Percentiles rank a stretch among this genome's conserved stretches.
phyloP scores from a whole-genome alignment of 2,888 invertebrate genomes.

The Carcina quercana region DNA sequence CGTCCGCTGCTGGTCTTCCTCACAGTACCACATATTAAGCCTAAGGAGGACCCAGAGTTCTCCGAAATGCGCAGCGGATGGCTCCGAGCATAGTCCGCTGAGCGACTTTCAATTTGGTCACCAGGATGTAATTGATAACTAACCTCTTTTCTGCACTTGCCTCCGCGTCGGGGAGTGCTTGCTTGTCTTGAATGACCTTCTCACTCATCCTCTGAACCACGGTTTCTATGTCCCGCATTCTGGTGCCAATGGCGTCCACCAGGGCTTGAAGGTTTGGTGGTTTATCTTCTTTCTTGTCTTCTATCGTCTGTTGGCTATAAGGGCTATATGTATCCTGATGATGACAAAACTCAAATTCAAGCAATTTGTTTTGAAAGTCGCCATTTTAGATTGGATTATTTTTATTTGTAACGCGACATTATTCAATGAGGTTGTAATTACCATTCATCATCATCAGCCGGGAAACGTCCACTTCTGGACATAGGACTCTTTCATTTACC shows the following conservation, averaged over 20 bases:
- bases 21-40: background rate
- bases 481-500: too few species aligned
- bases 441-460: too few species aligned
- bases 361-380: background rate
- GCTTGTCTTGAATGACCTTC: conserved; percentile 24
- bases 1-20: background rate
- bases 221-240: conserved; percentile 23
- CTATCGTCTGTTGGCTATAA: conserved; percentile 15
- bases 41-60: too few species aligned
- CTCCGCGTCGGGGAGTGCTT: conserved; percentile 4
- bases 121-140: too few species aligned
- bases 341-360: conserved; percentile 1
- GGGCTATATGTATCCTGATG: conserved; percentile 18
- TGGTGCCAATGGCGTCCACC: conserved; percentile 57
- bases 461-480: too few species aligned
- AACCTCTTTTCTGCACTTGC: conserved; percentile 37
- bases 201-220: conserved; percentile 19
- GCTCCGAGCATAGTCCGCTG: background rate
- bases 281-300: conserved; percentile 31
- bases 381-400: too few species aligned
- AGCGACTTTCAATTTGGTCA: background rate
- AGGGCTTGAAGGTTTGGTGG: conserved; percentile 44
- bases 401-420: too few species aligned
- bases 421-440: too few species aligned
- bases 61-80: background rate